Conservation (phyloP, 2,797 vertebrate species). For the Saguinus oedipus region DNA sequence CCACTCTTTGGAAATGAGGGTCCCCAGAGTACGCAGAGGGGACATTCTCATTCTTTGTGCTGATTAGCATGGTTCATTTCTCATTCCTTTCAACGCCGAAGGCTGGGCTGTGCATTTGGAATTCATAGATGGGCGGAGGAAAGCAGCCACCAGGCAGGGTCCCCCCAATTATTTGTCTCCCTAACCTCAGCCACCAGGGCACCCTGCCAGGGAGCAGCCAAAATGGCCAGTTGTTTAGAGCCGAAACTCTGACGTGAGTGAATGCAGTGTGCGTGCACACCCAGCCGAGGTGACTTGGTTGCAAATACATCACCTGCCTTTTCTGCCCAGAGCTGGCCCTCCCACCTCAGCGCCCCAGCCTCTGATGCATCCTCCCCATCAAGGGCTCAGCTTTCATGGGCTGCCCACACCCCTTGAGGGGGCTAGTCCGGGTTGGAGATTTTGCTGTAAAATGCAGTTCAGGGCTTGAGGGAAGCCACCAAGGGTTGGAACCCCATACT, state of each 20-base stretch:
- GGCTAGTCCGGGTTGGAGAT: background rate
- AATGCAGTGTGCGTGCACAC: accelerated
- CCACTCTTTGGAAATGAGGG: conserved; percentile 29
- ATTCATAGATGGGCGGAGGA: background rate
- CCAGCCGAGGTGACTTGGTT: accelerated
- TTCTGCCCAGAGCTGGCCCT: background rate
- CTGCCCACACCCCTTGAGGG: accelerated
- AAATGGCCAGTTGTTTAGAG: background rate
- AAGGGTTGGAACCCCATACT: background rate
- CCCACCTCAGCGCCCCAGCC: accelerated
- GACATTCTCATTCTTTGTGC: background rate
- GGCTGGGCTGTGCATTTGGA: background rate
- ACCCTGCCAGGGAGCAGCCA: background rate
- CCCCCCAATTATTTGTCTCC: no score
- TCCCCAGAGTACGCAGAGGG: background rate
- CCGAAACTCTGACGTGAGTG: accelerated
- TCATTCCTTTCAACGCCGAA: background rate
- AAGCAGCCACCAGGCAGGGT: no score
- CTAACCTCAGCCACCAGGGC: accelerated
- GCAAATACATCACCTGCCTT: background rate
- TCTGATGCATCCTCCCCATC: background rate
- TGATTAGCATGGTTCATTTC: conserved; percentile 8
- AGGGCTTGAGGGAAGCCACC: background rate
- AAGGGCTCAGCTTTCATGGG: background rate
- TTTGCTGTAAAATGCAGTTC: background rate